These are phyloP conservation scores for Papilio helenus DNA, from an alignment of 1,140 invertebrate genomes.

Conservation along the genomic window DNA sequence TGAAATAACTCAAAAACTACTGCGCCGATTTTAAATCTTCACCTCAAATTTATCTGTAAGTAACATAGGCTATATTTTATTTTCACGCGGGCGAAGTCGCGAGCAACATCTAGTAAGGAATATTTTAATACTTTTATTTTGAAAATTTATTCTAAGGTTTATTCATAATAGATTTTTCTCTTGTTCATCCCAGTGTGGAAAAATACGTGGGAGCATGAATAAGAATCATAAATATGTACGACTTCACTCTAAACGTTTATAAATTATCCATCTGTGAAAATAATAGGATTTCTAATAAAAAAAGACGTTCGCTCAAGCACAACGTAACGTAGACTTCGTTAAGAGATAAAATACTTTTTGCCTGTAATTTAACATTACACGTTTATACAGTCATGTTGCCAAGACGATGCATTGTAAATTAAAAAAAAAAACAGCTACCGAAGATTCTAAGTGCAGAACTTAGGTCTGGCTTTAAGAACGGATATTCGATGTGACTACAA, in stretches of 20 bases:
- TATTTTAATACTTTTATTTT: background rate
- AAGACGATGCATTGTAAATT: background rate
- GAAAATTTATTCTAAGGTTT: background rate
- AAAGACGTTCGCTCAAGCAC: background rate
- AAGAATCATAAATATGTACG: slow-evolving; percentile 16
- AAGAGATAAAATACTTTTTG: slow-evolving; percentile 1
- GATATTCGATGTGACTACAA: background rate
- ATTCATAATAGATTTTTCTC: background rate
- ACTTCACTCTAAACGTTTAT: slow-evolving; percentile 20
- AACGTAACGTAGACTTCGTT: background rate
- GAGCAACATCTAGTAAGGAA: no score
- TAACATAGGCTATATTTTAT: no score
- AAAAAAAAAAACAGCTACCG: background rate
- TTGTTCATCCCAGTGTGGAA: background rate
- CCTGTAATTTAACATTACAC: background rate
- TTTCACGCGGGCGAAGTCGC: no score
- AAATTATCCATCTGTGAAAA: slow-evolving; percentile 24
- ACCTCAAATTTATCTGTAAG: no score
- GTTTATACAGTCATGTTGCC: background rate
- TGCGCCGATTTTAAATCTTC: no score
- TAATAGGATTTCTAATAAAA: slow-evolving; percentile 11
- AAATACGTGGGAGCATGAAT: background rate
- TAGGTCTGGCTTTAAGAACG: background rate
- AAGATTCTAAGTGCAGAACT: background rate
- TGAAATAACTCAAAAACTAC: no score